Percentiles rank a stretch among this genome's conserved stretches.
Evolutionary conservation across 2,797 vertebrate species (phyloP).

Genomic region (Pampus argenteus): DNA sequence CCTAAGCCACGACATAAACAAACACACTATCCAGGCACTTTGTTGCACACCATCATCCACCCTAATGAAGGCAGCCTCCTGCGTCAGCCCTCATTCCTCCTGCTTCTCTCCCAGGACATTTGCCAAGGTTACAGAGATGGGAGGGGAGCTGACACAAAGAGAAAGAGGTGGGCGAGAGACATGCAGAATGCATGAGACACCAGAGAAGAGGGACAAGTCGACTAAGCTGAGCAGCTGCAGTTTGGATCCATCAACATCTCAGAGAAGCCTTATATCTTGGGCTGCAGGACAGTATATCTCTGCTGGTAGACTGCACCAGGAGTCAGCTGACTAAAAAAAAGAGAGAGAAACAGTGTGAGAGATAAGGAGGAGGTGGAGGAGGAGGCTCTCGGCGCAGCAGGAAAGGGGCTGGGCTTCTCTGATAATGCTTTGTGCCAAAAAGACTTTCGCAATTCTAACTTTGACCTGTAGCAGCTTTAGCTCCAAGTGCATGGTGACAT

Average conservation of each 20-base stretch:
- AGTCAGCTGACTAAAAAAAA: conserved; percentile 38
- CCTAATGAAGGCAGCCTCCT: conserved; percentile 22
- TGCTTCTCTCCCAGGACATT: conserved; percentile 60
- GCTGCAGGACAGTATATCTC: conserved; percentile 24
- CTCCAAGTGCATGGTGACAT: conserved; percentile 7
- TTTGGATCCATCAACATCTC: conserved; percentile 24
- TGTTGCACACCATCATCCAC: conserved; percentile 25
- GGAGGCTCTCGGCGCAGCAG: conserved; percentile 38
- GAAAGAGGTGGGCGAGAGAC: conserved; percentile 12
- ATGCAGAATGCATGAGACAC: conserved; percentile 72
- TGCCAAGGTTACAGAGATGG: conserved; percentile 65
- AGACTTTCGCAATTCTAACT: conserved; percentile 48
- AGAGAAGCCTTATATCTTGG: conserved; percentile 13
- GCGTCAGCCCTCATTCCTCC: conserved; percentile 12
- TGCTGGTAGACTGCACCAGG: conserved; percentile 30
- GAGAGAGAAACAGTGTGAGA: conserved; percentile 18
- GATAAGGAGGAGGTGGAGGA: conserved; percentile 37
- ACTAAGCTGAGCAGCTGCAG: conserved; percentile 39
- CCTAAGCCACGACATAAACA: conserved; percentile 13
- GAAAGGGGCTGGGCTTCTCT: conserved; percentile 55
- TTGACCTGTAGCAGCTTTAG: conserved; percentile 27
- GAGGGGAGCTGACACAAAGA: conserved; percentile 41
- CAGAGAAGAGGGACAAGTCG: conserved; percentile 32
- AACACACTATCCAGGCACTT: conserved; percentile 6
- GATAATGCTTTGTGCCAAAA: conserved; percentile 29